Conservation (phyloP, 92 coral and sea anemone genomes). For the Palythoa grandiflora region DNA sequence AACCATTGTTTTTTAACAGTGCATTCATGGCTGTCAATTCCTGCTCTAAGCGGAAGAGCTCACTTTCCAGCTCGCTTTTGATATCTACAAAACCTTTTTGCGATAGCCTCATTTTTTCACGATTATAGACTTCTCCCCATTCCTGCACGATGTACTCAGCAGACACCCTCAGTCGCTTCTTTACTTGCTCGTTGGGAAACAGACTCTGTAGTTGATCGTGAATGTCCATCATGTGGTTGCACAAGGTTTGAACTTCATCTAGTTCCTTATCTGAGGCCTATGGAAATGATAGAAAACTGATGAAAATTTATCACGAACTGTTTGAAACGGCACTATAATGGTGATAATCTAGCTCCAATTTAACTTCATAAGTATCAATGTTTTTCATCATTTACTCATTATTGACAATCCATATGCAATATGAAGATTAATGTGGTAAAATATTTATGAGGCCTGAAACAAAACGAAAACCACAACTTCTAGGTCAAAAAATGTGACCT, state of each 20-base stretch:
- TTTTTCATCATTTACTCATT: too few relatives aligned
- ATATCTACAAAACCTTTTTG: slow-evolving; percentile 63
- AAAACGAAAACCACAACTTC: too few relatives aligned
- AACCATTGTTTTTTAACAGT: slow-evolving; percentile 68
- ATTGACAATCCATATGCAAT: too few relatives aligned
- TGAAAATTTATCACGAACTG: too few relatives aligned
- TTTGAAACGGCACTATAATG: too few relatives aligned
- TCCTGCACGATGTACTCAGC: slow-evolving; percentile 72
- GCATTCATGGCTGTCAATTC: slow-evolving; percentile 71
- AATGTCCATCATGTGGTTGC: slow-evolving; percentile 66
- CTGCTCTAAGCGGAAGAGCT: slow-evolving; percentile 57
- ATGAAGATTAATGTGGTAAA: too few relatives aligned
- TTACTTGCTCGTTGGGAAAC: slow-evolving; percentile 80
- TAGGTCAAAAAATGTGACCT: too few relatives aligned
- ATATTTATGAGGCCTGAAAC: too few relatives aligned
- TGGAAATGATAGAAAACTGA: slow-evolving; percentile 58
- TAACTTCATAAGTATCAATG: too few relatives aligned
- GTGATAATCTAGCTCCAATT: too few relatives aligned
- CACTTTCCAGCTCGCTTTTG: slow-evolving; percentile 63
- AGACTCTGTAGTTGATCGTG: slow-evolving; percentile 66
- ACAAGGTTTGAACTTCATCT: slow-evolving; percentile 70
- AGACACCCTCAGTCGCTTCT: slow-evolving; percentile 65
- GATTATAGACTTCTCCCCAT: slow-evolving; percentile 80
- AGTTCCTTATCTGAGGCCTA: slow-evolving; percentile 78
- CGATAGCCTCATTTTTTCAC: slow-evolving; percentile 71